Evolutionary conservation across 2,113 vertebrate genomes (phyloP), one percentile per base, ranked within the genome.

Genomic region (Trematocara stigmaticum): DNA sequence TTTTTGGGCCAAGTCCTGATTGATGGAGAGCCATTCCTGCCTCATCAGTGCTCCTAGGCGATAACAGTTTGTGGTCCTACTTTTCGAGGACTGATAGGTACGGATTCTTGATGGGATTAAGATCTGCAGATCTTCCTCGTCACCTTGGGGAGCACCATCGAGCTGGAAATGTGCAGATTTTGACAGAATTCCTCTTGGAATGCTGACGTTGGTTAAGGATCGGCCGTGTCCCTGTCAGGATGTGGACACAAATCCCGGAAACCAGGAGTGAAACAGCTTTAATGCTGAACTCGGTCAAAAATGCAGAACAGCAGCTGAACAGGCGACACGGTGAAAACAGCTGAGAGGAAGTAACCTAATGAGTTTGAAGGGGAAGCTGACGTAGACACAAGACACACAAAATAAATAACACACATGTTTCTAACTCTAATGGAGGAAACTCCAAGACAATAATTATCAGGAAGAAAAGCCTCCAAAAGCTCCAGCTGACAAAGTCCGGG

Each of bases 1-100:
- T 6, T 61, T 61, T 61, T 59, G 56, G 56, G 0, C 26, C 0
- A 4, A 35, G 16, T 11, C 9, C 59, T 11, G 31, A 57, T 57
- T 15, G 55, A 57, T 15, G 56, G 56, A 31, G 56, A 16, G 31
- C 26, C 56, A 34, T 59, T 34, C 29, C 29, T 64, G 18, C 34
- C 18, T 7, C 7, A 40, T 66, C 0, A 7, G 10, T 5, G 18
- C 34, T 40, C 16, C 16, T n/a, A 3, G 59, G 8, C 35, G 31
- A 64, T 64, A 35, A 64, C 16, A n/a, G n/a, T 0, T 15, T 45
- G n/a, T 45, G 64, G 38, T 15, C 66, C 40, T 42, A 29, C 66
- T 16, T 71, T 16, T 0, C 0, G 13, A 40, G 35, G 18, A 66
- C n/a, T 66, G 10, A 66, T 20, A 61, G 57, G 31, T n/a, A 66